These are phyloP conservation scores for Poecilia picta DNA, from an alignment of 2,797 vertebrate species.

Conservation along the genomic window DNA sequence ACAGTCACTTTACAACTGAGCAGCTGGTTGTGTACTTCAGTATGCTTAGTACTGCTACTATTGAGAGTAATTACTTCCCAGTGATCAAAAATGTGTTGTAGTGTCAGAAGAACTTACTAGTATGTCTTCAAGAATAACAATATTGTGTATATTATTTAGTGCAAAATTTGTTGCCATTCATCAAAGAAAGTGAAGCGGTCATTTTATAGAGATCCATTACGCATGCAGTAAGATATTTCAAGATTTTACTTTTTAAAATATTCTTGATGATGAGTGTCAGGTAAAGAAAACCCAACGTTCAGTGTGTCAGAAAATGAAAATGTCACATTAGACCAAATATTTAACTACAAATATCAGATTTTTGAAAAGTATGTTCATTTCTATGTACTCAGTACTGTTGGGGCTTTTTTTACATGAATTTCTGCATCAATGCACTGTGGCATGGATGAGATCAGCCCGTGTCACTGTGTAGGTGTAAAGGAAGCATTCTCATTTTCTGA, in stretches of 20 bases:
- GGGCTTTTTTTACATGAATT: too few relatives aligned
- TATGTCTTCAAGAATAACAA: not conserved
- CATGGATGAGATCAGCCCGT: not conserved
- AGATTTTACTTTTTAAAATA: not conserved
- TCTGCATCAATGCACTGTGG: not conserved
- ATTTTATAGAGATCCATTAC: not conserved
- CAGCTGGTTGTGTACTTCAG: not conserved
- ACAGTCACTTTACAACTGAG: not conserved
- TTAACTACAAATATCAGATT: not conserved
- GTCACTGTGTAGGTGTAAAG: not conserved
- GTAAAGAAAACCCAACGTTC: not conserved
- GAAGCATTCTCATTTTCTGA: too few relatives aligned
- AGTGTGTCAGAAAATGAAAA: not conserved
- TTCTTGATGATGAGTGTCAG: not conserved
- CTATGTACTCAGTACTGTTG: not conserved
- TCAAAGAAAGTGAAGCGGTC: not conserved
- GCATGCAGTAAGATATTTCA: not conserved
- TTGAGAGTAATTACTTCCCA: not conserved
- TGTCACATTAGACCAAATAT: not conserved
- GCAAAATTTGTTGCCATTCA: not conserved
- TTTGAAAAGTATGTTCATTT: not conserved
- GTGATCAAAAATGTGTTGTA: not conserved
- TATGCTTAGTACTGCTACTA: not conserved
- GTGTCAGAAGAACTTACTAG: not conserved
- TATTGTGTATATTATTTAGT: not conserved